These are phyloP conservation scores for Halichondria panicea DNA, from an alignment of 37 sponge, comb jelly and placozoan genomes.

Conservation along the genomic window DNA sequence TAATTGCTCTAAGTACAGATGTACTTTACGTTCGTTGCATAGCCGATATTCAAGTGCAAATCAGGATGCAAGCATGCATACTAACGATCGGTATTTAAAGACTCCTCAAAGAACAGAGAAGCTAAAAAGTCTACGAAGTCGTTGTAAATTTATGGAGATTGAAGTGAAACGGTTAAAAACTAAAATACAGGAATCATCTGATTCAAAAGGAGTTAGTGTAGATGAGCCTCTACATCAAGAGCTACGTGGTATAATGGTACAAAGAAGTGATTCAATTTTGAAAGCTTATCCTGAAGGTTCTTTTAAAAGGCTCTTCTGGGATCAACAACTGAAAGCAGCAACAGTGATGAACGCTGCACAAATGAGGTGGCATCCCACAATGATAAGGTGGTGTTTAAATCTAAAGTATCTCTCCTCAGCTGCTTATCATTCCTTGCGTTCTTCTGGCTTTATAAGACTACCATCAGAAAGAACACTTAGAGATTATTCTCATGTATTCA, in stretches of 20 bases:
- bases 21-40: too few species aligned
- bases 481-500: too few species aligned
- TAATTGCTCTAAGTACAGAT: too few species aligned
- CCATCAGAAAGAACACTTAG: too few species aligned
- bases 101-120: background rate
- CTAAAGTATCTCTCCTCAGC: too few species aligned
- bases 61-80: background rate
- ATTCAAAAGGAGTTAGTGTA: background rate
- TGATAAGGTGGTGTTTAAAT: too few species aligned
- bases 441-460: too few species aligned
- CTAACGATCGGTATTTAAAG: background rate
- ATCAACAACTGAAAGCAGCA: slow-evolving; percentile 26
- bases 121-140: background rate
- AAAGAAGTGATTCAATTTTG: background rate
- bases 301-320: slow-evolving; percentile 13
- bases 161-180: background rate
- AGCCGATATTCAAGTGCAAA: too few species aligned
- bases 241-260: background rate
- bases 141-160: background rate
- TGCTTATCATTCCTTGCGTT: too few species aligned
- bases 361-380: slow-evolving; percentile 18
- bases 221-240: background rate
- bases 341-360: background rate
- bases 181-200: background rate
- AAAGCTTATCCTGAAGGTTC: slow-evolving; percentile 10